A percentile compares a stretch with the other conserved stretches of the same genome.
phyloP scores from a whole-genome alignment of 2,888 invertebrate genomes.

The Nemotelus nigrinus region DNA sequence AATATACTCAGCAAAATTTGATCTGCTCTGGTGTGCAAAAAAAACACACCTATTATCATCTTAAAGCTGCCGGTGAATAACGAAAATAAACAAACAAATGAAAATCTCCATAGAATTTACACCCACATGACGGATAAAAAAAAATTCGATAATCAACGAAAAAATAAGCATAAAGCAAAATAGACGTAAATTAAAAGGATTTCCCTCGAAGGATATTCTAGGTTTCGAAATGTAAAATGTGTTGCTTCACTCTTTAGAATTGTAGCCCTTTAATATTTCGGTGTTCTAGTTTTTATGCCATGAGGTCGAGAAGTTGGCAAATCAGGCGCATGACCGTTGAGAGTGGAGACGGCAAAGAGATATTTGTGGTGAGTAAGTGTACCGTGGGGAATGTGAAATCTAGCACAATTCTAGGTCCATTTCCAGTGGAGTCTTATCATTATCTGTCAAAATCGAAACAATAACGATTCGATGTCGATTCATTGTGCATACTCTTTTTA shows the following conservation, averaged over 20 bases:
- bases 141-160: slow-evolving; percentile 11
- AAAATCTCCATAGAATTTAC: too few species aligned
- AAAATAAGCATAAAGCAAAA: slow-evolving; percentile 25
- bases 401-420: slow-evolving; percentile 28
- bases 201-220: slow-evolving; percentile 42
- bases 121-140: too few species aligned
- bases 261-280: slow-evolving; percentile 41
- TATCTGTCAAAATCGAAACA: neutral
- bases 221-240: slow-evolving; percentile 38
- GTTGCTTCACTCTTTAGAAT: slow-evolving; percentile 19
- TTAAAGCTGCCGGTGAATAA: too few species aligned
- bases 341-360: slow-evolving; percentile 20
- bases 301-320: slow-evolving; percentile 12
- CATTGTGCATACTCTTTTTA: neutral
- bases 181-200: slow-evolving; percentile 36
- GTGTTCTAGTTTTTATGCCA: slow-evolving; percentile 34
- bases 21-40: too few species aligned
- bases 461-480: neutral
- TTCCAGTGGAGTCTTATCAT: slow-evolving; percentile 16
- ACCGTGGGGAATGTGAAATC: neutral
- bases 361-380: slow-evolving; percentile 8
- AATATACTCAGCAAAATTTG: too few species aligned
- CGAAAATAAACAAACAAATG: too few species aligned
- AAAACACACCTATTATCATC: too few species aligned
- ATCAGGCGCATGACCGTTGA: slow-evolving; percentile 22